Conservation (phyloP, 2,888 invertebrate species). For the Rutpela maculata region DNA sequence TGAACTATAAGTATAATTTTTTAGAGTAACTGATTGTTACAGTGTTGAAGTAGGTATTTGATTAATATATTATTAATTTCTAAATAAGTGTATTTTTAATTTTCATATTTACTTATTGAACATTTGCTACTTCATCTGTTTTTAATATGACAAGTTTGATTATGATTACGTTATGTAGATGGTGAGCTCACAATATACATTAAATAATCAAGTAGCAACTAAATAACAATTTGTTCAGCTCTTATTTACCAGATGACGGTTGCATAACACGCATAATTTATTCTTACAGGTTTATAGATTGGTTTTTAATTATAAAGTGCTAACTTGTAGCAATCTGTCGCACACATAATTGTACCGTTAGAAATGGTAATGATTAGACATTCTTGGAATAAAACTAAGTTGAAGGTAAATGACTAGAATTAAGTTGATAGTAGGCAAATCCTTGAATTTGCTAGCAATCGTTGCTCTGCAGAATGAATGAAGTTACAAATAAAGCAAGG, state of each 20-base stretch:
- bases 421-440: not conserved
- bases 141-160: too few relatives aligned
- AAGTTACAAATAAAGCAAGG: too few relatives aligned
- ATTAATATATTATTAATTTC: too few relatives aligned
- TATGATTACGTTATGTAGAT: not conserved
- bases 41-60: too few relatives aligned
- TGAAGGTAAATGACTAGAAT: constrained; percentile 48
- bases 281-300: constrained; percentile 50
- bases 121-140: too few relatives aligned
- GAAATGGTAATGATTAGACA: constrained; percentile 47
- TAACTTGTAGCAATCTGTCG: constrained; percentile 53
- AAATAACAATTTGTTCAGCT: constrained; percentile 18
- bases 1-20: too few relatives aligned
- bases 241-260: constrained; percentile 52
- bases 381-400: constrained; percentile 50
- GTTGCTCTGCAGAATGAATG: not conserved
- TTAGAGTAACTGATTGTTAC: too few relatives aligned
- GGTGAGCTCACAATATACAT: not conserved
- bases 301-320: constrained; percentile 53
- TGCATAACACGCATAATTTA: constrained; percentile 50
- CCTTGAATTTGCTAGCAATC: not conserved
- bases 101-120: too few relatives aligned
- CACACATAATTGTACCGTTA: constrained; percentile 51
- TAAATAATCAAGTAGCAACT: constrained; percentile 1
- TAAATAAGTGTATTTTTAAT: too few relatives aligned